Percentiles rank a stretch among this genome's conserved stretches.
These are phyloP conservation scores for Rhinoderma darwinii DNA, from an alignment of 2,113 vertebrate genomes.

Conservation along the genomic window DNA sequence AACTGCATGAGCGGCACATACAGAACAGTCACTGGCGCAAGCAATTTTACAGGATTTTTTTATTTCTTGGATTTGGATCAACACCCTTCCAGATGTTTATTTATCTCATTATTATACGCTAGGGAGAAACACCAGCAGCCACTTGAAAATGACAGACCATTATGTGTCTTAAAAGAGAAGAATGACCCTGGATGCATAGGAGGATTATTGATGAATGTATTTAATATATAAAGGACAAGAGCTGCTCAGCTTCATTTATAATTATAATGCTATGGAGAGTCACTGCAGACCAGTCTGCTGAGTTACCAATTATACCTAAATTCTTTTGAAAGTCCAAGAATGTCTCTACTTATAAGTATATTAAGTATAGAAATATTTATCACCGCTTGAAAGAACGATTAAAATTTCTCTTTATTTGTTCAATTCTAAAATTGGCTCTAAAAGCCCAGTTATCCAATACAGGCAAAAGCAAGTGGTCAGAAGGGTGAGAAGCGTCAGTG, in stretches of 20 bases:
- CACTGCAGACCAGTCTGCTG: too few relatives aligned
- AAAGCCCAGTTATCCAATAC: too few relatives aligned
- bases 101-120: constrained; percentile 23
- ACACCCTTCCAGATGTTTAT: constrained; percentile 47
- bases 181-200: not conserved
- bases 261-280: not conserved
- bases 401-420: too few relatives aligned
- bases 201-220: not conserved
- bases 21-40: constrained; percentile 23
- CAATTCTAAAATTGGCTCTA: too few relatives aligned
- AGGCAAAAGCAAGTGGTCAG: too few relatives aligned
- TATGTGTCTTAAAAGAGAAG: constrained; percentile 17
- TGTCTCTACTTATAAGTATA: too few relatives aligned
- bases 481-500: too few relatives aligned
- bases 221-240: not conserved
- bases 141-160: not conserved
- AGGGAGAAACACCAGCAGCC: not conserved
- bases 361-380: too few relatives aligned
- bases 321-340: too few relatives aligned
- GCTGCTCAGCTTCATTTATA: not conserved
- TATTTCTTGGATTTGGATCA: constrained; percentile 3
- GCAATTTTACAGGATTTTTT: constrained; percentile 10
- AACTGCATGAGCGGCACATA: constrained; percentile 39
- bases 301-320: too few relatives aligned
- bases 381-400: too few relatives aligned